Conservation (phyloP, 2,888 invertebrate genomes). For the Melolontha melolontha region DNA sequence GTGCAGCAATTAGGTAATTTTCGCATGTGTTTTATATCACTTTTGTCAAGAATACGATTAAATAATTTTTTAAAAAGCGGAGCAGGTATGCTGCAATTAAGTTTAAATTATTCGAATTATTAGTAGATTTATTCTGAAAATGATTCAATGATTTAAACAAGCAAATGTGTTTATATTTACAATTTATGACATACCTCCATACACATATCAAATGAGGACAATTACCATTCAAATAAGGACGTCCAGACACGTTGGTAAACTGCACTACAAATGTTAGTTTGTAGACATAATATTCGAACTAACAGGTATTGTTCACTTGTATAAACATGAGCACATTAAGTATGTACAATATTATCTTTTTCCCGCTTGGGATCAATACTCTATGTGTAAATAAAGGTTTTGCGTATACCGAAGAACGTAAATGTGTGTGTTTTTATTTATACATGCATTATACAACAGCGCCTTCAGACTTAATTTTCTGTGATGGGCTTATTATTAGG, state of each 20-base stretch:
- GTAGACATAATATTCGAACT: slow-evolving; percentile 30
- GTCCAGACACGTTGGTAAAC: slow-evolving; percentile 9
- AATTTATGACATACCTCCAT: not conserved
- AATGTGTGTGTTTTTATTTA: slow-evolving; percentile 10
- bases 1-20: too few species aligned
- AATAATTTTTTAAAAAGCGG: too few species aligned
- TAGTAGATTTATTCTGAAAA: too few species aligned
- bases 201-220: slow-evolving; percentile 8
- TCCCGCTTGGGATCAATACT: slow-evolving; percentile 33
- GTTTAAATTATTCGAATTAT: too few species aligned
- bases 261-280: slow-evolving; percentile 31
- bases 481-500: slow-evolving; percentile 2
- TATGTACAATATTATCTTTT: slow-evolving; percentile 30
- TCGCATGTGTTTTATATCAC: too few species aligned
- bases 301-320: slow-evolving; percentile 37
- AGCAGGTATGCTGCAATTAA: too few species aligned
- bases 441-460: not conserved
- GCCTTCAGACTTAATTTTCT: not conserved
- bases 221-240: slow-evolving; percentile 15
- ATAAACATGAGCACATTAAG: slow-evolving; percentile 29
- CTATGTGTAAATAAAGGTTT: slow-evolving; percentile 23
- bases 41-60: too few species aligned
- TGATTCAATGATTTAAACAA: too few species aligned
- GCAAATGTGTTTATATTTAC: too few species aligned
- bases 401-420: not conserved